These are phyloP conservation scores for Melanotaenia pygmaea DNA, from an alignment of 2,797 vertebrate species.

Conservation along the genomic window DNA sequence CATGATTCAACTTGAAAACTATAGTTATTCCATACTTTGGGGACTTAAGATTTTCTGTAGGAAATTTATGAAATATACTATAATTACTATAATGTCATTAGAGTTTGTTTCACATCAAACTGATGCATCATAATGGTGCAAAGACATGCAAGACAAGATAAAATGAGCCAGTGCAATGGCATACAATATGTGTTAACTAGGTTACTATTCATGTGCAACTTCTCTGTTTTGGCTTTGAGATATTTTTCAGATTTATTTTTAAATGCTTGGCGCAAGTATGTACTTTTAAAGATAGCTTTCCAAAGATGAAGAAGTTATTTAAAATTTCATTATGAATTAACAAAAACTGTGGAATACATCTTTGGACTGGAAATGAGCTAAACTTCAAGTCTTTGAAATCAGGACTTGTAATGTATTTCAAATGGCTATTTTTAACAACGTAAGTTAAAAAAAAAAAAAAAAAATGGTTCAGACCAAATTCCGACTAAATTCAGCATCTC, in stretches of 20 bases:
- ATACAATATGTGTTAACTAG: neutral
- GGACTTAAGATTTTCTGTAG: neutral
- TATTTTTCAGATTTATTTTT: neutral
- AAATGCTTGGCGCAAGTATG: too few relatives aligned
- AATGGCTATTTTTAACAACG: neutral
- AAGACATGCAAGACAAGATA: neutral
- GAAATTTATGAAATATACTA: neutral
- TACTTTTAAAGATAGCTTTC: neutral
- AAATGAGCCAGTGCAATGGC: neutral
- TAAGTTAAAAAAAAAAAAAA: neutral
- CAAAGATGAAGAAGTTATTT: neutral
- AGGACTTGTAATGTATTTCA: neutral
- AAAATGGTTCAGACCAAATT: slow-evolving; percentile 14
- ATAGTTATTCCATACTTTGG: neutral
- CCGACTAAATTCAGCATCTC: slow-evolving; percentile 20
- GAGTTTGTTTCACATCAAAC: neutral
- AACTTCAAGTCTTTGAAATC: too few relatives aligned
- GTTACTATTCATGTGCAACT: neutral
- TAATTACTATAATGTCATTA: neutral
- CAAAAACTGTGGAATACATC: neutral
- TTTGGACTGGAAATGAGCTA: neutral
- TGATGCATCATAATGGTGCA: neutral
- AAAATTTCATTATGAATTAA: neutral
- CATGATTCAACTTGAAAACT: neutral
- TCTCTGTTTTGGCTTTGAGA: neutral